Base-by-base conservation (phyloP, 2,797 vertebrate species). In the Syndactyla subalaris region DNA sequence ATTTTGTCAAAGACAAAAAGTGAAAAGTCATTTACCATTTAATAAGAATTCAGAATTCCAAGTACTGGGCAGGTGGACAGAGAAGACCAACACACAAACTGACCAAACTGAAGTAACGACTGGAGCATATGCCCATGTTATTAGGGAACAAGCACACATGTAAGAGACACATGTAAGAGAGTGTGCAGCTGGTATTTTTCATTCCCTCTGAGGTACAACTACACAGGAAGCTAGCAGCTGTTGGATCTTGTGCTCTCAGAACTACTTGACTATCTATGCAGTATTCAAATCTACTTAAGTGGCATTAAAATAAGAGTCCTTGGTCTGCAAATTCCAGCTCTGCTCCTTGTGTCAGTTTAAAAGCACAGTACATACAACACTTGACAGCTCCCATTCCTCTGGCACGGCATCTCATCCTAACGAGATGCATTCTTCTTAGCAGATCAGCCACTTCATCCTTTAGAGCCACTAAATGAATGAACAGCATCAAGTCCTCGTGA, bases 361-460 rank as follows among this genome's bases (percentile, higher is more conserved):
- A 90, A 80, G 62, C 55, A 74, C 6, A 0, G 54, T 27, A 78
- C 2, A 5, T 81, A 63, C 66, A 75, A 62, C 38, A 58, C 36
- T 48, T 20, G 51, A 80, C 48, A 94, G 63, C 66, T 93, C 92
- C 76, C 1, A 1, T 41, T 78, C 62, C 61, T 59, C 83, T 85
- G 80, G 65, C 70, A 88, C 51, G 78, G 70, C 46, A 72, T 76
- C 81, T 85, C 80, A 70, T 41, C 88, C 58, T 92, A 95, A 83
- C 0, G 0, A 93, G 82, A 92, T 45, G 43, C 43, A n/a, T 87
- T 76, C 71, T 71, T 92, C 67, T 72, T 72, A 78, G 76, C 45
- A 84, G 70, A 85, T 92, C 91, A 96, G 68, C 61, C 85, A 80
- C 75, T 91, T 92, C 89, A 91, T 83, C 79, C 82, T 89, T 88